Evolutionary conservation across 2,888 invertebrate species (phyloP), one percentile per base, ranked within the genome.

Genomic region (Melolontha melolontha): DNA sequence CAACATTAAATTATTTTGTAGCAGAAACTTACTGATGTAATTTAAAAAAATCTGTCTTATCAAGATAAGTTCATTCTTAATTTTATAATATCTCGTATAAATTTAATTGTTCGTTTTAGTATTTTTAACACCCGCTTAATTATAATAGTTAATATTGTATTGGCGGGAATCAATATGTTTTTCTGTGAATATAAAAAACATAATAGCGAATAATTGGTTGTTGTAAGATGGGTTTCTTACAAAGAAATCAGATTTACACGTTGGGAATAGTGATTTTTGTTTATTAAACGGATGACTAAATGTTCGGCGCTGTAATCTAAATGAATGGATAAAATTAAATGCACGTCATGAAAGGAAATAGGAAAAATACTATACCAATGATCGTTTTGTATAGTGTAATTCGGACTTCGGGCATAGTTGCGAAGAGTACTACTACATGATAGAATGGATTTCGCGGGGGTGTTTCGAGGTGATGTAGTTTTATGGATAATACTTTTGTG

Each of bases 401-500:
- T 29, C 50, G 44, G 64, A 49, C 70, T 70, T 66, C 57, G 55
- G 64, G 44, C 54, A 55, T 52, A 47, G 39, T 50, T 49, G 64
- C 59, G 12, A 39, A 59, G 64, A 59, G 59, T 67, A 55, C 16
- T 22, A 40, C 39, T 66, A 54, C 54, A 51, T 11, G 59, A 59
- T 34, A 66, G 66, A 69, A 69, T 69, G 55, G 63, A 57, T 59
- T 64, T 63, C 52, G 70, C 68, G 72, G 71, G 71, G 71, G 71
- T 70, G 71, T 66, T 63, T 70, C 71, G 70, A 71, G 72, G 73
- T 47, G 59, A 72, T 65, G 64, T 70, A 70, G 72, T 71, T 80
- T 78, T 59, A 59, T 44, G 59, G 47, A 59, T 59, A 59, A 47
- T 27, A 59, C n/a, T 47, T 10, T 59, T 41, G 59, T 59, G 59